A percentile compares a stretch with the other conserved stretches of the same genome.
These are phyloP conservation scores for Mallotus villosus DNA, from an alignment of 2,797 vertebrate genomes.

Conservation along the genomic window DNA sequence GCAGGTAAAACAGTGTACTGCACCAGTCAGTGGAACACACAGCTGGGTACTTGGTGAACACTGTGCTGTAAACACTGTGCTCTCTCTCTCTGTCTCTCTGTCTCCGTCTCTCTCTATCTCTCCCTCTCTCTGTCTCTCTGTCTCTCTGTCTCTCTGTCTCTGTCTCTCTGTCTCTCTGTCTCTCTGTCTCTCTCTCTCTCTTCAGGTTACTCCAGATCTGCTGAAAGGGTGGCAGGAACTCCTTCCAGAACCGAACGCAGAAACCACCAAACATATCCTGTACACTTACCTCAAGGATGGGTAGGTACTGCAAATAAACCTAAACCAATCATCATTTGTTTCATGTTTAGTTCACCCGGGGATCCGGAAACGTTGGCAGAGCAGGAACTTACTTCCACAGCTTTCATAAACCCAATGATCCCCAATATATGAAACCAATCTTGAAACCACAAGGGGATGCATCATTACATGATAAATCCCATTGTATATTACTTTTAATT, in stretches of 20 bases:
- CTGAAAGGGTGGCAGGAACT: slow-evolving; percentile 90
- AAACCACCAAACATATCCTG: slow-evolving; percentile 88
- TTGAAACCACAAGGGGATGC: neutral
- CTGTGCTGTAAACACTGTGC: slow-evolving; percentile 12
- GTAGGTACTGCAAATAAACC: slow-evolving; percentile 66
- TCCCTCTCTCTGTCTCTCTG: no score
- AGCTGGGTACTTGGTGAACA: neutral
- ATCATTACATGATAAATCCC: neutral
- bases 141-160: no score
- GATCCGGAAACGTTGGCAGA: slow-evolving; percentile 20
- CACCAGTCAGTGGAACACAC: neutral
- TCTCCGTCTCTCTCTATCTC: no score
- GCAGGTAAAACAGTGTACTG: slow-evolving; percentile 61
- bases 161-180: no score
- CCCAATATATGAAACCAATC: neutral
- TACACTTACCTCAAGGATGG: slow-evolving; percentile 90
- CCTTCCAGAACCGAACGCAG: slow-evolving; percentile 83
- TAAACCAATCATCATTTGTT: neutral
- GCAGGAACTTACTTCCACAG: slow-evolving; percentile 36
- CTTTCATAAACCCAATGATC: neutral
- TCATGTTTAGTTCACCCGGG: no score
- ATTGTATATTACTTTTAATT: neutral
- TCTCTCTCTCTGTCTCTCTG: no score
- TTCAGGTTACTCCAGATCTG: slow-evolving; percentile 93
- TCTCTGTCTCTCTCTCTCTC: no score